Conservation (phyloP, 1,140 invertebrate genomes). For the Monochamus saltuarius region DNA sequence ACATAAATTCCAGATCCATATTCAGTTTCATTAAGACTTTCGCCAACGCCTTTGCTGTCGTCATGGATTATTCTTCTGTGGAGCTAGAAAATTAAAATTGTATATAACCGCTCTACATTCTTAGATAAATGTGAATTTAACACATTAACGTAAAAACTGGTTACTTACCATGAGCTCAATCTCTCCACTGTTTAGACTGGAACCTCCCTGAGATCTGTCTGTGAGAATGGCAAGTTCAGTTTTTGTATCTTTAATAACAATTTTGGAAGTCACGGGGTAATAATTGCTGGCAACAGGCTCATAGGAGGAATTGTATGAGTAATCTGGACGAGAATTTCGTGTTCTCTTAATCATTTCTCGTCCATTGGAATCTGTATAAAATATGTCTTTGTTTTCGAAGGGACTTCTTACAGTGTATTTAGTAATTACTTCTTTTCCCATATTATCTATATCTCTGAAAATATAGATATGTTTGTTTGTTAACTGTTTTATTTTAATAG, state of each 20-base stretch:
- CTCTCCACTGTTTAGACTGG: constrained; percentile 71
- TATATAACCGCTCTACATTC: too few relatives aligned
- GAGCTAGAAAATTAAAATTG: constrained; percentile 59
- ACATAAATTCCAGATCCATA: constrained; percentile 68
- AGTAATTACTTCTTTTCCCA: constrained; percentile 80
- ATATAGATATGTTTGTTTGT: too few relatives aligned
- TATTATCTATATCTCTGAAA: too few relatives aligned
- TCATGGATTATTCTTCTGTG: constrained; percentile 85
- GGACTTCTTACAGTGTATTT: constrained; percentile 61
- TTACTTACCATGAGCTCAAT: constrained; percentile 74
- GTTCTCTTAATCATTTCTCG: constrained; percentile 78
- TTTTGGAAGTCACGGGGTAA: constrained; percentile 86
- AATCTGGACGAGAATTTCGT: constrained; percentile 73
- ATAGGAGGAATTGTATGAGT: constrained; percentile 59
- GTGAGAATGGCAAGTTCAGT: constrained; percentile 68
- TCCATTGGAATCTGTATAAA: constrained; percentile 94
- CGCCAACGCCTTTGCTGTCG: constrained; percentile 89
- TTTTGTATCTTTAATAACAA: constrained; percentile 64
- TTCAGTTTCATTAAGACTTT: constrained; percentile 79
- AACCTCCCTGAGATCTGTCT: constrained; percentile 85
- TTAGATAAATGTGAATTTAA: too few relatives aligned
- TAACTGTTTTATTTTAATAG: too few relatives aligned
- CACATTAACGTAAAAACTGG: too few relatives aligned
- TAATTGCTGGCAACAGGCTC: constrained; percentile 84
- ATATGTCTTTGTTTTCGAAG: constrained; percentile 65